These are phyloP conservation scores for Lepidostoma basale DNA, from an alignment of 1,140 invertebrate species.

Conservation along the genomic window DNA sequence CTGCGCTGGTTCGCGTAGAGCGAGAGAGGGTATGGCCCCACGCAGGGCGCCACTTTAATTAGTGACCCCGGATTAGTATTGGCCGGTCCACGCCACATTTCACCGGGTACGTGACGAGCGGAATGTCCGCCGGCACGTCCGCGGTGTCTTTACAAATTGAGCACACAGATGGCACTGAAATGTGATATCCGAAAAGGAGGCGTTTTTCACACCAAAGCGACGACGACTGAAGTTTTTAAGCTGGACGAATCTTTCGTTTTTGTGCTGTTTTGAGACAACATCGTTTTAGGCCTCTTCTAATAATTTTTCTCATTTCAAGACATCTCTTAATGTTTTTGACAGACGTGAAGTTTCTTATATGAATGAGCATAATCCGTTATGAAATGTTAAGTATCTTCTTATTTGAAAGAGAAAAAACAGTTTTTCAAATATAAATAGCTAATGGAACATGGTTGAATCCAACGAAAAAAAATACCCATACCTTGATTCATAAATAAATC, in stretches of 20 bases:
- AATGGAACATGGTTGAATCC: too few species aligned
- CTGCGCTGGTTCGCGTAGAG: too few species aligned
- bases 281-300: too few species aligned
- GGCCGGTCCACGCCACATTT: slow-evolving; percentile 11
- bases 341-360: too few species aligned
- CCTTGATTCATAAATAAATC: too few species aligned
- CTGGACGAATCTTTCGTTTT: neutral
- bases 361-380: too few species aligned
- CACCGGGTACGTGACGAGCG: slow-evolving; percentile 7
- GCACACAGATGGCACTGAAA: slow-evolving; percentile 33
- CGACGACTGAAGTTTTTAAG: neutral
- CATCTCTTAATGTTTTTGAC: too few species aligned
- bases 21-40: too few species aligned
- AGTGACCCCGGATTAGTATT: slow-evolving; percentile 8
- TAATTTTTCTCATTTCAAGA: neutral
- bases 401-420: too few species aligned
- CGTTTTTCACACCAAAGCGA: neutral
- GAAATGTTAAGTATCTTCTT: too few species aligned
- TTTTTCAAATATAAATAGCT: too few species aligned
- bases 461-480: too few species aligned
- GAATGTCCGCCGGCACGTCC: slow-evolving; percentile 9
- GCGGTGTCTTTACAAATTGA: slow-evolving; percentile 34
- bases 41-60: slow-evolving; percentile 3
- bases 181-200: slow-evolving; percentile 13
- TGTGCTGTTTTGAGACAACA: neutral